Conservation (phyloP, 2,888 invertebrate species). For the Aporophyla nigra region DNA sequence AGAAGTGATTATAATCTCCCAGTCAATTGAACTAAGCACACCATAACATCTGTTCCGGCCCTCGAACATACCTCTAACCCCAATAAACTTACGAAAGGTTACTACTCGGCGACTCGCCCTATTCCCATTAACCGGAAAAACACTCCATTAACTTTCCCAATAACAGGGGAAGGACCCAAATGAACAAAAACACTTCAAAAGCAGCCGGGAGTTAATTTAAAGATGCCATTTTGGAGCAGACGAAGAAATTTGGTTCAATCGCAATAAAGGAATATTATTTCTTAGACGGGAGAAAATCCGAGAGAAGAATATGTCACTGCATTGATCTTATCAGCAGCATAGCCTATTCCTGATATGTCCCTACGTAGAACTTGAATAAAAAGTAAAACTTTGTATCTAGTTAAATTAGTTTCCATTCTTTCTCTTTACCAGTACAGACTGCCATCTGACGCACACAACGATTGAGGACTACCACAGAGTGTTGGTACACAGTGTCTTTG, state of each 20-base stretch:
- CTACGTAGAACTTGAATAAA: not conserved
- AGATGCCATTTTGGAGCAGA: conserved; percentile 35
- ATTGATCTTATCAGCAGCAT: not conserved
- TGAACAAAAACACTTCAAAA: conserved; percentile 43
- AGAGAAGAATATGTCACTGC: not conserved
- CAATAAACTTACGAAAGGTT: conserved; percentile 40
- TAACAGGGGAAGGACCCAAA: conserved; percentile 41
- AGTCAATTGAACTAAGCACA: conserved; percentile 39
- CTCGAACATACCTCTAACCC: conserved; percentile 20
- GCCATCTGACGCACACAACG: not conserved
- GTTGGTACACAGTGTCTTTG: too few relatives aligned
- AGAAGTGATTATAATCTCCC: conserved; percentile 12
- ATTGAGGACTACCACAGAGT: not conserved
- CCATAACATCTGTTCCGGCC: conserved; percentile 40
- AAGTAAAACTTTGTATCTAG: not conserved
- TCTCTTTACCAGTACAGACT: too few relatives aligned
- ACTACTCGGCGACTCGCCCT: conserved; percentile 6
- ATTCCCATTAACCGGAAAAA: conserved; percentile 57
- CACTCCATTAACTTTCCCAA: conserved; percentile 58
- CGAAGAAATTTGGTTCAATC: conserved; percentile 25
- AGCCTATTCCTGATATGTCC: not conserved
- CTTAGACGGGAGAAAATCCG: not conserved
- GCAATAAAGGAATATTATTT: not conserved
- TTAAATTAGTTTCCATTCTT: too few relatives aligned
- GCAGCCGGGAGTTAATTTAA: conserved; percentile 34